Percentiles rank a stretch among this genome's conserved stretches.
These are phyloP conservation scores for Elysia chlorotica DNA, from an alignment of 1,140 invertebrate species.

Conservation along the genomic window DNA sequence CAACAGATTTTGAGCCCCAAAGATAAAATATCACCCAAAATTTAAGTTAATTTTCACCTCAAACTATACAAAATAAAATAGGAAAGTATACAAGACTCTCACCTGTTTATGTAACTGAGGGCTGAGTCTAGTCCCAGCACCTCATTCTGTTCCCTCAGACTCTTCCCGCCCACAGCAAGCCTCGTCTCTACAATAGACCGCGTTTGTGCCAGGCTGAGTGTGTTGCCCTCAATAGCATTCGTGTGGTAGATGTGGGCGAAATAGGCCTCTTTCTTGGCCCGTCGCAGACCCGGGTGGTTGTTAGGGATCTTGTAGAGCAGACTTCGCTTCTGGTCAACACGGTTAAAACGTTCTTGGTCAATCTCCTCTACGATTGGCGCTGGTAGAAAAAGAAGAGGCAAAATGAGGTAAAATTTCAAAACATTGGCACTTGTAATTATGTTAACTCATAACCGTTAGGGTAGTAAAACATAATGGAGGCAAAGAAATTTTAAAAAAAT, in stretches of 20 bases:
- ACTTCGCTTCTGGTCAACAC: constrained; percentile 87
- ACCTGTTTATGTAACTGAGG: constrained; percentile 94
- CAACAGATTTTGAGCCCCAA: no score
- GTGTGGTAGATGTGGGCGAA: constrained; percentile 97
- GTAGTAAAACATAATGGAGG: no score
- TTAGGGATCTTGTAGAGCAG: constrained; percentile 81
- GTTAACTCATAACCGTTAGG: no score
- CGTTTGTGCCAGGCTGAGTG: constrained; percentile 92
- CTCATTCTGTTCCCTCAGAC: constrained; percentile 96
- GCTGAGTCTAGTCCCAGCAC: constrained; percentile 80
- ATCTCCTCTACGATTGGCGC: constrained; percentile 86
- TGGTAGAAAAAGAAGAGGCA: not conserved
- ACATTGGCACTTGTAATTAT: no score
- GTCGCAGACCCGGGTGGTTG: constrained; percentile 75
- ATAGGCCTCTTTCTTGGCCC: constrained; percentile 92
- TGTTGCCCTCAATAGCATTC: constrained; percentile 96
- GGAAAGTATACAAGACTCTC: constrained; percentile 54
- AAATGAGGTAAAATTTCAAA: no score
- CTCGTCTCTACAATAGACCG: constrained; percentile 90
- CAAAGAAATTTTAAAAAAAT: no score
- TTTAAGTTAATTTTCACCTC: no score
- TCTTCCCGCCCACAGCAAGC: constrained; percentile 90
- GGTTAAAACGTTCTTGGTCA: constrained; percentile 75
- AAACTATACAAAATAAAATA: not conserved
- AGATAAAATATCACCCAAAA: no score